These are phyloP conservation scores for Ophion costatus DNA, from an alignment of 2,888 invertebrate genomes.

Conservation along the genomic window DNA sequence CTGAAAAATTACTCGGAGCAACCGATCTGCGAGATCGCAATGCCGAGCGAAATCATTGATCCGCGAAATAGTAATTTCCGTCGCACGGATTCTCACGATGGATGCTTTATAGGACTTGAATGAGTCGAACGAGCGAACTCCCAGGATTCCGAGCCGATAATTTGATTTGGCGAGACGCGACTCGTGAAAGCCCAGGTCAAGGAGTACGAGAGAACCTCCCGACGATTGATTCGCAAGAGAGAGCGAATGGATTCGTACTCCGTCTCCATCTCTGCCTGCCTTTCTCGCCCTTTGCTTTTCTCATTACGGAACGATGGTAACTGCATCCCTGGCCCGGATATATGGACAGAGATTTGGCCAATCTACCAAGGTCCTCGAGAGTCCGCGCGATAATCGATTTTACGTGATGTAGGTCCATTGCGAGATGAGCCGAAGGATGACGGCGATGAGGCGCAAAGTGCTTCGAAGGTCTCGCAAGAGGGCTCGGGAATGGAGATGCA, in stretches of 20 bases:
- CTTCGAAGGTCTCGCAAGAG: conserved; percentile 6
- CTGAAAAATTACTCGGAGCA: conserved; percentile 26
- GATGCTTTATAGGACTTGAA: conserved; percentile 29
- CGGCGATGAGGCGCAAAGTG: conserved; percentile 24
- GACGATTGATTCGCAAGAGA: conserved; percentile 41
- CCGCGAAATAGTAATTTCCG: conserved; percentile 56
- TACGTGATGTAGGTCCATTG: conserved; percentile 19
- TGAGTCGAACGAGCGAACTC: conserved; percentile 32
- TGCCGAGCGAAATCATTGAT: conserved; percentile 38
- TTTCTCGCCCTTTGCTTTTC: conserved; percentile 17
- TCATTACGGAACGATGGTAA: conserved; percentile 8
- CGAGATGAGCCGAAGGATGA: conserved; percentile 40
- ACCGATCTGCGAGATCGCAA: conserved; percentile 35
- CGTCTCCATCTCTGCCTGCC: not conserved
- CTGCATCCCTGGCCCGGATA: conserved; percentile 26
- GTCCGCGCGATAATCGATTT: conserved; percentile 50
- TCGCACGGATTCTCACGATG: conserved; percentile 30
- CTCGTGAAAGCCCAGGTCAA: conserved; percentile 38
- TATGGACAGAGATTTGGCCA: conserved; percentile 50
- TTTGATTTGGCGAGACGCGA: conserved; percentile 56
- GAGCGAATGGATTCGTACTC: conserved; percentile 48
- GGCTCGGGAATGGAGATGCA: conserved; percentile 17
- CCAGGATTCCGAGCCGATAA: conserved; percentile 52
- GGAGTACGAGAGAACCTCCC: conserved; percentile 21
- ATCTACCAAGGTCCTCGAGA: conserved; percentile 42